Base-by-base conservation (phyloP, 1,140 invertebrate genomes). In the Drosophila repleta region DNA sequence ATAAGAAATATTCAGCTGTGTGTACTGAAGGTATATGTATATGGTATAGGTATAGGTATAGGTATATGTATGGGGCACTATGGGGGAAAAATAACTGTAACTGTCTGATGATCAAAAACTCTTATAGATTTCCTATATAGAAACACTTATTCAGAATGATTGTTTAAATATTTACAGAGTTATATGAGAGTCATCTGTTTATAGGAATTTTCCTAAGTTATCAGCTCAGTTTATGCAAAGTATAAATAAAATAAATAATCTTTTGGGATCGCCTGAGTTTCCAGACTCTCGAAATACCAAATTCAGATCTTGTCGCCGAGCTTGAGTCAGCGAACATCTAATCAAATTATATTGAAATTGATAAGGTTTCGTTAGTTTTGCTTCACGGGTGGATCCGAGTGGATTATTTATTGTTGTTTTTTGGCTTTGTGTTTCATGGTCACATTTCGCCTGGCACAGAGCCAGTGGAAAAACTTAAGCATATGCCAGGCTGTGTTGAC, bases 391-490 rank as follows among this genome's bases (percentile, higher is more conserved):
- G 8, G n/a, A n/a, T n/a, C 11, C 8, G 21, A 45, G 18, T 15
- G 8, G 10, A 18, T 29, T 55, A 61, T 17, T 74, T 64, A 82
- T 71, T 77, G 77, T 18, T 51, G 77, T 18, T 51, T 46, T 37
- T 85, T 85, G n/a, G 18, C 3, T 74, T 75, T 82, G 0, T 17
- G 5, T 67, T 63, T 24, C 10, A n/a, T 15, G 11, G 4, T 3
- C 13, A 13, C 15, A 24, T 1, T 37, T 26, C 17, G 20, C 39
- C 18, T 53, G 46, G 8, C 15, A 21, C 76, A 60, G 3, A 49
- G 29, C 45, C 48, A 39, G 13, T 43, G 51, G 0, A 74, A 20
- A 4, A 62, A 18, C 10, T 41, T 57, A 7, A 49, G 15, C 0
- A 76, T 2, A n/a, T 57, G 51, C 62, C 75, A 69, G 5, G 70